Base-by-base conservation (phyloP, 2,888 invertebrate species). In the Eumacrocentrus americanus region DNA sequence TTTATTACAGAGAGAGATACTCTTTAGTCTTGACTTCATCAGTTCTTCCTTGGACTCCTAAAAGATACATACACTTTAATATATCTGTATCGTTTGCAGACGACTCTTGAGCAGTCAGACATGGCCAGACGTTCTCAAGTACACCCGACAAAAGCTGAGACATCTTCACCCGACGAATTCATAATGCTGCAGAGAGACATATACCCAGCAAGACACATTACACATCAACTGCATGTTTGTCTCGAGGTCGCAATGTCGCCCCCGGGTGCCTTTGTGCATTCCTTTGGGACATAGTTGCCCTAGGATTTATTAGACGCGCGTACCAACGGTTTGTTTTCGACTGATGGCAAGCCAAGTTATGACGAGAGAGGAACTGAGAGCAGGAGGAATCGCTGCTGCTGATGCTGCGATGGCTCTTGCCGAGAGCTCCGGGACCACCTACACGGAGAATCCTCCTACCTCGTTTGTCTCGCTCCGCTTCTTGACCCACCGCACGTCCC, bases 381-480 rank as follows among this genome's bases (percentile, higher is more conserved):
- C 55, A 42, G 48, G 40, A 56, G 38, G 52, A 38, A 54, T 47
- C 40, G 48, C 23, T 60, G 54, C 40, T 54, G 47, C n/a, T n/a
- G n/a, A n/a, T n/a, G n/a, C n/a, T n/a, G n/a, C n/a, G n/a, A n/a
- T n/a, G 42, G 54, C 47, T 55, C 44, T 60, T 40, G 40, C 29
- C 42, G 46, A 53, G 53, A 53, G 50, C 40, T 54, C 2, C 25
- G 22, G 50, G 64, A 64, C 64, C 64, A 61, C 61, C 64, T 61
- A 64, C 64, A 59, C 61, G 37, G 64, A 46, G 37, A 54, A 55
- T 58, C 63, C 48, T 63, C 53, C 58, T 60, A 55, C 56, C 52
- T 64, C 56, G 53, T 61, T 58, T 53, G 57, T 58, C 48, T 60
- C 61, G 55, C 59, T 59, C 59, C 51, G 54, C 37, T 47, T 58